Base-by-base conservation (phyloP, 2,888 invertebrate genomes). In the Gastrophysa polygoni region DNA sequence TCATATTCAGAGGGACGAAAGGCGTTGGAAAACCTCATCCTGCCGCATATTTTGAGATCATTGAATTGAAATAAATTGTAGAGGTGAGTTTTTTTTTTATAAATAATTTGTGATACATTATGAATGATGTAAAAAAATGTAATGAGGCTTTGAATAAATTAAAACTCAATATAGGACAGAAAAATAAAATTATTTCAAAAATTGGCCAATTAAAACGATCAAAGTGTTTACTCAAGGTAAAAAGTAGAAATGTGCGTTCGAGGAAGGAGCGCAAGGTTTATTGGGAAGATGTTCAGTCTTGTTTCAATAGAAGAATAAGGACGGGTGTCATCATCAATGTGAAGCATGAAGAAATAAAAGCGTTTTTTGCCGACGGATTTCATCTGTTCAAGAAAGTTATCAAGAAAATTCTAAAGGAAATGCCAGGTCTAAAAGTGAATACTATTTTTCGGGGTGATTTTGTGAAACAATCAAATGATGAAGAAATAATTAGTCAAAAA, bases 291-390 rank as follows among this genome's bases (percentile, higher is more conserved):
- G 47, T 48, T 21, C 1, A 48, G 5, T 48, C 47, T 18, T 21
- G 20, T 48, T 48, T 48, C 47, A 48, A 48, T 48, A 21, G 7
- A 1, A 48, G 47, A 48, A 21, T 48, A 1, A 18, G 10, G 21
- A 48, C 47, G 47, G 47, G 47, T 7, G 21, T 48, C 18, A 21
- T 48, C 10, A 21, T 48, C 21, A 48, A 48, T 48, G 10, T 48
- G 47, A 48, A 48, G n/a, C 47, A 48, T 21, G 14, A 20, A 48
- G 18, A 20, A 21, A 21, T 48, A 7, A 48, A 48, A 21, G 18
- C 47, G n/a, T n/a, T n/a, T 10, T 46, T 46, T 8, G 14, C 17
- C 2, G 48, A 28, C 2, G 21, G n/a, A 28, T 48, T 24, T 5
- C n/a, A 16, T n/a, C 16, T 24, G 2, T 24, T 21, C 11, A 48